Evolutionary conservation across 2,797 vertebrate genomes (phyloP), one percentile per base, ranked within the genome.

Genomic region (Dendrocincla fuliginosa): DNA sequence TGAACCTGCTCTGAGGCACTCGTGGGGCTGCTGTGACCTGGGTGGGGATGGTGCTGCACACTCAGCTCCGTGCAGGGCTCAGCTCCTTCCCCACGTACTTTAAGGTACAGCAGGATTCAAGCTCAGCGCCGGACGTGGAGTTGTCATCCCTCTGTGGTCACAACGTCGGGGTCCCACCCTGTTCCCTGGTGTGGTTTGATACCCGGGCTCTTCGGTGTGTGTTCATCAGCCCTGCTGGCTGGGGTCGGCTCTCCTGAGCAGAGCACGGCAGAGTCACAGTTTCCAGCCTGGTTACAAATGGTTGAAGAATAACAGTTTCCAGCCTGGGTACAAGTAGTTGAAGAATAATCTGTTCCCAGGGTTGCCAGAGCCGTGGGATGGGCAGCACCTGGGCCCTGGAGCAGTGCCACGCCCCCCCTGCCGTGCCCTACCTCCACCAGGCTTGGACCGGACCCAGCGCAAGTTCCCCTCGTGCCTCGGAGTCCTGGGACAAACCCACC

Each of bases 181-280:
- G 1, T 44, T 35, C 84, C 57, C 76, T 71, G 35, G 4, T 22
- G 10, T 0, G 0, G 1, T 46, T 47, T 39, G 50, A 1, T 32
- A 33, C 39, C 0, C 39, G 35, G 63, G 8, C 76, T 46, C 56
- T 56, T 35, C 10, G 20, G 17, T 44, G 65, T 44, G 20, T 28
- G 55, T 22, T n/a, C 19, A 7, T 60, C 44, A 89, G 79, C 57
- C 61, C 53, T 44, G 65, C 53, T 57, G 52, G 25, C 93, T 41
- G 52, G 60, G 74, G n/a, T 23, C 27, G 19, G 76, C 28, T 41
- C 59, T 84, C 11, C 1, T 19, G 61, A 60, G 60, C 80, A 60
- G 49, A 24, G 37, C 60, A 13, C 20, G 1, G 1, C 4, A 1
- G 7, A n/a, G 46, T 84, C 83, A 42, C 57, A 33, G 7, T 32